Base-by-base conservation (phyloP, 2,797 vertebrate genomes). In the Gallinago stenura region DNA sequence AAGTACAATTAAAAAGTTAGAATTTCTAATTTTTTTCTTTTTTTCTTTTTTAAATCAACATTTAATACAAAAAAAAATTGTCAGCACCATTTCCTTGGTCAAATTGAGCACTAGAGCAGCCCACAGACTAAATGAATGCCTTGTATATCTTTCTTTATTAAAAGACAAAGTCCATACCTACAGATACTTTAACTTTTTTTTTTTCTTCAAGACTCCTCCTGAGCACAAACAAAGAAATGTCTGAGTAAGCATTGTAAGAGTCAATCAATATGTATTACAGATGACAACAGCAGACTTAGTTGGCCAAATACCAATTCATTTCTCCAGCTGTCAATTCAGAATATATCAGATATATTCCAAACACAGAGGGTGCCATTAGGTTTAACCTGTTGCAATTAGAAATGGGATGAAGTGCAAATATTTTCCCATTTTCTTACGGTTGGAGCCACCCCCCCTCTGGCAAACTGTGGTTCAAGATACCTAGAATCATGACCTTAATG, bases 251-350 rank as follows among this genome's bases (percentile, higher is more conserved):
- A 78, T 58, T 85, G 21, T 10, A 64, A 90, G 30, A 73, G 46
- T 54, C 35, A 79, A 84, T 57, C 83, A 70, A 26, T 77, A 68
- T 6, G 24, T 80, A 76, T 79, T 61, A 82, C 33, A 80, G 81
- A 69, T 80, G 60, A 93, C 68, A 92, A 82, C 18, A 95, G 41
- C 61, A 90, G 83, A 53, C 14, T 89, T 84, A 77, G 75, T 14
- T 87, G 91, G 81, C 81, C 83, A 93, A 95, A 95, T 19, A 84
- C 37, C 53, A 91, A 90, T 83, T 85, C 90, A 94, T 90, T 93
- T 83, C 84, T 81, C 76, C 50, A 75, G 72, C 54, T 90, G 54
- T 90, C 82, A 95, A 26, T 78, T 73, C 54, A 91, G 62, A 58
- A 72, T 56, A 18, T 75, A 35, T 35, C 46, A 76, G 54, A 75